Percentiles rank a stretch among this genome's conserved stretches.
Evolutionary conservation across 2,888 invertebrate species (phyloP).

Genomic region (Crematogaster levior): DNA sequence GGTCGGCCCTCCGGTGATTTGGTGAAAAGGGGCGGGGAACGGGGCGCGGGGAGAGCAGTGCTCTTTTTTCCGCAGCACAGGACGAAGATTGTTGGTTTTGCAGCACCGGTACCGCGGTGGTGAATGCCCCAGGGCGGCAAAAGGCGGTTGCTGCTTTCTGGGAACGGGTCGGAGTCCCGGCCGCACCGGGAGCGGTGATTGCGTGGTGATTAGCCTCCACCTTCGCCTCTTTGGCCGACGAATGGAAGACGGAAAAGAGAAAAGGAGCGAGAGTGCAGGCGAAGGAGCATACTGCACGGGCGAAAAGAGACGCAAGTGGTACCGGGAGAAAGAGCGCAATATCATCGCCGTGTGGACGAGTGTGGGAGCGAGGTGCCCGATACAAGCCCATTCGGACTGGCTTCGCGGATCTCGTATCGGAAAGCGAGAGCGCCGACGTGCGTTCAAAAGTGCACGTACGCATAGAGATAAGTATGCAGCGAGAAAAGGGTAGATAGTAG

Average conservation of each 20-base stretch:
- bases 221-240: constrained; percentile 75
- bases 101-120: constrained; percentile 75
- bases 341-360: constrained; percentile 64
- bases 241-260: constrained; percentile 38
- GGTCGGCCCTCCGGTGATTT: constrained; percentile 73
- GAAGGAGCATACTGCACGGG: constrained; percentile 23
- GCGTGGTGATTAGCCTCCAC: constrained; percentile 83
- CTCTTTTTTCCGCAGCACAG: constrained; percentile 74
- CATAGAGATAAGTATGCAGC: constrained; percentile 37
- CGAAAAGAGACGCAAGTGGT: constrained; percentile 44
- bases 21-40: constrained; percentile 69
- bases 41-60: constrained; percentile 71
- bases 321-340: constrained; percentile 50
- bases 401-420: constrained; percentile 44
- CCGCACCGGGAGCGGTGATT: constrained; percentile 82
- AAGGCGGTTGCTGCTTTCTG: constrained; percentile 78
- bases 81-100: constrained; percentile 84
- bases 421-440: constrained; percentile 48
- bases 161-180: constrained; percentile 77
- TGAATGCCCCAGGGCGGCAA: constrained; percentile 74
- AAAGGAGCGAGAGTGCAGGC: constrained; percentile 44
- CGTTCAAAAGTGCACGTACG: constrained; percentile 49
- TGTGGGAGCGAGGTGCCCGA: constrained; percentile 65
- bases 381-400: constrained; percentile 50
- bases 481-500: constrained; percentile 33